Evolutionary conservation across 2,797 vertebrate genomes (phyloP).

Genomic region (Brachymystax lenok): DNA sequence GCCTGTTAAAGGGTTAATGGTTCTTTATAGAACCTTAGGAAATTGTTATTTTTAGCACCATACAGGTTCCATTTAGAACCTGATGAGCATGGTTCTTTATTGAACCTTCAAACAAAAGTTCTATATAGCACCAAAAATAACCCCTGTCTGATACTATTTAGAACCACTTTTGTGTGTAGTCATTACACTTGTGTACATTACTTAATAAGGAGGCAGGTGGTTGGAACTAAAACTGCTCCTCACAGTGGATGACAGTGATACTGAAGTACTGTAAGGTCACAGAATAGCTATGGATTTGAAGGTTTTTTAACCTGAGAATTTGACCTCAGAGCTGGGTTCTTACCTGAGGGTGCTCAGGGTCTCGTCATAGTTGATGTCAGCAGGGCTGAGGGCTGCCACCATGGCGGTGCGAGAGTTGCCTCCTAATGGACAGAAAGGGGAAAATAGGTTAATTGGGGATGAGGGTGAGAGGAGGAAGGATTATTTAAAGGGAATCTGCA

Average conservation of each 20-base stretch:
- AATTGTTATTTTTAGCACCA: no score
- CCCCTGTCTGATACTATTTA: no score
- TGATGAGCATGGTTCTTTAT: no score
- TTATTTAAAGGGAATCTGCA: background rate
- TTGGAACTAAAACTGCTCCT: no score
- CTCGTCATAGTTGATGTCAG: constrained; percentile 92
- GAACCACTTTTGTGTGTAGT: no score
- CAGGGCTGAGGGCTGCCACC: constrained; percentile 95
- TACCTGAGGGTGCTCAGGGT: constrained; percentile 97
- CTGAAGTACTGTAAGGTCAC: background rate
- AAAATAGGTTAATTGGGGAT: background rate
- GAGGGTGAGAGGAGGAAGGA: background rate
- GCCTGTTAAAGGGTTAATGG: no score
- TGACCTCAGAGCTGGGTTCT: constrained; percentile 16
- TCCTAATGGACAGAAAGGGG: constrained; percentile 67
- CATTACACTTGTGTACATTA: no score
- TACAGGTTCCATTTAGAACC: no score
- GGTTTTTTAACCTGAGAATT: background rate
- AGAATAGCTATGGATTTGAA: background rate
- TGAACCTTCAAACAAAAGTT: no score
- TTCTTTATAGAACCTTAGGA: no score
- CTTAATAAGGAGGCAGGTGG: no score
- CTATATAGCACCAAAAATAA: no score
- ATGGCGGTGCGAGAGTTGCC: constrained; percentile 98
- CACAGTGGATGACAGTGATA: background rate